Conservation (phyloP, 1,140 invertebrate genomes). For the Caenorhabditis remanei region DNA sequence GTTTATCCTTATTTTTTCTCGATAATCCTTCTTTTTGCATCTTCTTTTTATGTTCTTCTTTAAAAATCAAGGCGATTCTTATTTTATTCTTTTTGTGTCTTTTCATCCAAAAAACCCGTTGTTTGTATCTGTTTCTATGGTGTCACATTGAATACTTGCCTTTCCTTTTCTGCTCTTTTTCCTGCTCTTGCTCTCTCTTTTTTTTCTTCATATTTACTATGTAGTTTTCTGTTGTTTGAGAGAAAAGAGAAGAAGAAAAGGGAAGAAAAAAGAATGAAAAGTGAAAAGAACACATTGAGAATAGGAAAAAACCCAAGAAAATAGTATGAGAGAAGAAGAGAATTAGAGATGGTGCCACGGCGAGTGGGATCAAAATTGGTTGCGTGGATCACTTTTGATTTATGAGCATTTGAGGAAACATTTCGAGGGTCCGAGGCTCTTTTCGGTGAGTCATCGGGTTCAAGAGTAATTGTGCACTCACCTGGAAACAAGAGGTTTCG, state of each 20-base stretch:
- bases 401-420: slow-evolving; percentile 51
- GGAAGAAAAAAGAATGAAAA: slow-evolving; percentile 21
- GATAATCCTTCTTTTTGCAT: not conserved
- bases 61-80: not conserved
- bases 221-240: not conserved
- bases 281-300: slow-evolving; percentile 1
- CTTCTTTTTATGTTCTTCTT: not conserved
- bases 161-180: not conserved
- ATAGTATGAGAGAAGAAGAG: not conserved
- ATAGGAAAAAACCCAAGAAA: not conserved
- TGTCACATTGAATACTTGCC: not conserved
- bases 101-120: no score
- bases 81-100: not conserved
- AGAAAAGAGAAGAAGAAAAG: not conserved
- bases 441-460: not conserved
- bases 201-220: not conserved
- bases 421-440: not conserved
- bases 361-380: slow-evolving; percentile 38
- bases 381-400: slow-evolving; percentile 48
- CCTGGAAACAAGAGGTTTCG: not conserved
- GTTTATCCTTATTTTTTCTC: not conserved
- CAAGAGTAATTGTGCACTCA: not conserved
- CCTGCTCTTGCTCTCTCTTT: not conserved
- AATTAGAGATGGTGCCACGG: not conserved
- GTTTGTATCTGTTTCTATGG: slow-evolving; percentile 47